Conservation (phyloP, 2,888 invertebrate species). For the Scaptomyza reducta region DNA sequence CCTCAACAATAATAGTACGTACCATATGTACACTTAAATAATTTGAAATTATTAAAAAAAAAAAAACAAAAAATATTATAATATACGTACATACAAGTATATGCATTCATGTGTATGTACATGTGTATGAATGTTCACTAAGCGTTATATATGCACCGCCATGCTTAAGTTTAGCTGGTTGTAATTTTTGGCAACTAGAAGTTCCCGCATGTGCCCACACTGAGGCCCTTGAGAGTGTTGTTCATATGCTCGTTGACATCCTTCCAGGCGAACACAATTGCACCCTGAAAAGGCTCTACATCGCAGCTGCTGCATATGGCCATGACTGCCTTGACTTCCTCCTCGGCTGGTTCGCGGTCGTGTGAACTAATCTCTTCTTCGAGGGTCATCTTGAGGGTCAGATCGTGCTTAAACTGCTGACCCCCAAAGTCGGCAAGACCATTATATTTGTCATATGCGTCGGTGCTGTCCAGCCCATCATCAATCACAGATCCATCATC, state of each 20-base stretch:
- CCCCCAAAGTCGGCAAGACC: constrained; percentile 90
- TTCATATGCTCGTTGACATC: constrained; percentile 83
- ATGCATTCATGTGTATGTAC: not conserved
- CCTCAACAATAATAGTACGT: constrained; percentile 4
- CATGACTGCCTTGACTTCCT: constrained; percentile 92
- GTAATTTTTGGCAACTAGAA: constrained; percentile 68
- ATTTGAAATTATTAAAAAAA: constrained; percentile 8
- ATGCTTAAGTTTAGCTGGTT: constrained; percentile 7
- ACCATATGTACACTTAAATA: not conserved
- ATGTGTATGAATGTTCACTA: constrained; percentile 25
- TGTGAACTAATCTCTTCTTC: constrained; percentile 86
- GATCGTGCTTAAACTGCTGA: constrained; percentile 87
- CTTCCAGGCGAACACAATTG: constrained; percentile 91
- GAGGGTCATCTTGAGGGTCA: constrained; percentile 83
- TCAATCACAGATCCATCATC: constrained; percentile 89
- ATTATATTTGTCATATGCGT: constrained; percentile 71
- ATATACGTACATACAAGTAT: not conserved
- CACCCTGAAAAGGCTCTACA: constrained; percentile 91
- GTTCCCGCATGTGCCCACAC: constrained; percentile 83
- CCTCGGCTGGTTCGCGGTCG: constrained; percentile 92
- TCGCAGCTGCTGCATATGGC: constrained; percentile 90
- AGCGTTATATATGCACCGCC: constrained; percentile 40
- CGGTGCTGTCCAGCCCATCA: constrained; percentile 85
- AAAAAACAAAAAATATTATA: constrained; percentile 30
- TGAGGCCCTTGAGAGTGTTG: constrained; percentile 82